Evolutionary conservation across 1,140 invertebrate genomes (phyloP).

Genomic region (Solenopsis invicta): DNA sequence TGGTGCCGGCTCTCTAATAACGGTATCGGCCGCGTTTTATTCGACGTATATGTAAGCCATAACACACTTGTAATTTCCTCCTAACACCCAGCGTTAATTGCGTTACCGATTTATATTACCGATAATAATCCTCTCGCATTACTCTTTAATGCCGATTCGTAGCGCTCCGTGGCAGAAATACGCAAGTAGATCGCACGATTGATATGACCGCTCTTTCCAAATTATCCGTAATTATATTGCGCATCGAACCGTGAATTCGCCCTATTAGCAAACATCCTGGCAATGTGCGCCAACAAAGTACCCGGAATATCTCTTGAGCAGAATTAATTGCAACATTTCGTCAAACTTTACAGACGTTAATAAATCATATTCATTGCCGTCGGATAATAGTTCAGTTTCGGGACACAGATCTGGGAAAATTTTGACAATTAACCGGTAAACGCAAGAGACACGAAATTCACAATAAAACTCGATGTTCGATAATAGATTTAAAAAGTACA

Average conservation of each 20-base stretch:
- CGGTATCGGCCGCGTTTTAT: conserved; percentile 60
- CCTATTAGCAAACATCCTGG: conserved; percentile 44
- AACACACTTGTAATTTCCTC: conserved; percentile 23
- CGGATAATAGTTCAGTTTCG: background rate
- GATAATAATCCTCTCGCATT: conserved; percentile 43
- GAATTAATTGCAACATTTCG: conserved; percentile 52
- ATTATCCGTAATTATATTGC: conserved; percentile 47
- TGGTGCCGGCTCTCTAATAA: conserved; percentile 57
- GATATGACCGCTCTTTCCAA: conserved; percentile 33
- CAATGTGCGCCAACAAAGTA: conserved; percentile 22
- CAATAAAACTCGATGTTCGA: background rate
- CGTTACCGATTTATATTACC: conserved; percentile 63
- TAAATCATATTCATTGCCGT: conserved; percentile 40
- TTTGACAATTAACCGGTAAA: background rate
- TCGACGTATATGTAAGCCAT: conserved; percentile 27
- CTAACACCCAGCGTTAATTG: conserved; percentile 55
- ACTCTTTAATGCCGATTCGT: conserved; percentile 21
- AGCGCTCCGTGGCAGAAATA: conserved; percentile 8
- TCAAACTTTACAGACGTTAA: conserved; percentile 46
- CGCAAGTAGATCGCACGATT: conserved; percentile 14
- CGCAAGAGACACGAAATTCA: background rate
- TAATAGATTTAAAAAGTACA: conserved; percentile 3
- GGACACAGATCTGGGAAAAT: background rate
- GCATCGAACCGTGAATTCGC: conserved; percentile 24
- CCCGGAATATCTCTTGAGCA: conserved; percentile 16